Evolutionary conservation across 1,140 invertebrate genomes (phyloP).

Genomic region (Limonius californicus): DNA sequence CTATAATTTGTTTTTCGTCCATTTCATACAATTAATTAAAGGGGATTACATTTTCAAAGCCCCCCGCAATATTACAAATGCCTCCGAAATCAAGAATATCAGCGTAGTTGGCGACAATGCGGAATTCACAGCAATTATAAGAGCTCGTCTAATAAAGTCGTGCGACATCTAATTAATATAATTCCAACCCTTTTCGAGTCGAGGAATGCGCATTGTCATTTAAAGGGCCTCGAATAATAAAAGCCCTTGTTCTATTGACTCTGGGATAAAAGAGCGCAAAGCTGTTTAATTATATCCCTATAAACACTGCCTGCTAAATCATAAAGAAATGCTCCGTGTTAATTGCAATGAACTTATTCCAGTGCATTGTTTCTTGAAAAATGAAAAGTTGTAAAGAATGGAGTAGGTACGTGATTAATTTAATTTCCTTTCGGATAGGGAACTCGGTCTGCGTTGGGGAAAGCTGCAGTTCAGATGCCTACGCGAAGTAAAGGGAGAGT

Average conservation of each 20-base stretch:
- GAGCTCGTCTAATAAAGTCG: constrained; percentile 26
- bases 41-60: background rate
- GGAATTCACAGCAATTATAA: constrained; percentile 26
- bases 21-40: background rate
- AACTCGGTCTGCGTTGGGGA: background rate
- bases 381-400: constrained; percentile 25
- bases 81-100: background rate
- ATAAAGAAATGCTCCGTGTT: constrained; percentile 24
- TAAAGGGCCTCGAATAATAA: constrained; percentile 22
- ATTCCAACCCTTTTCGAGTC: constrained; percentile 24
- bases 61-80: background rate
- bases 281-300: constrained; percentile 29
- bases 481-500: no score
- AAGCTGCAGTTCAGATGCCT: no score
- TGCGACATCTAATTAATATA: constrained; percentile 29
- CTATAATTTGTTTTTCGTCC: no score
- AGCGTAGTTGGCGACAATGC: constrained; percentile 7
- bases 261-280: constrained; percentile 25
- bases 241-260: constrained; percentile 26
- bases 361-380: constrained; percentile 19
- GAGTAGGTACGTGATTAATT: constrained; percentile 22
- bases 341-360: constrained; percentile 26
- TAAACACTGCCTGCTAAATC: constrained; percentile 25
- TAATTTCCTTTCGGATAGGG: constrained; percentile 16
- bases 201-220: constrained; percentile 28